phyloP scores from a whole-genome alignment of 2,113 vertebrate species.

The Xiphophorus maculatus region DNA sequence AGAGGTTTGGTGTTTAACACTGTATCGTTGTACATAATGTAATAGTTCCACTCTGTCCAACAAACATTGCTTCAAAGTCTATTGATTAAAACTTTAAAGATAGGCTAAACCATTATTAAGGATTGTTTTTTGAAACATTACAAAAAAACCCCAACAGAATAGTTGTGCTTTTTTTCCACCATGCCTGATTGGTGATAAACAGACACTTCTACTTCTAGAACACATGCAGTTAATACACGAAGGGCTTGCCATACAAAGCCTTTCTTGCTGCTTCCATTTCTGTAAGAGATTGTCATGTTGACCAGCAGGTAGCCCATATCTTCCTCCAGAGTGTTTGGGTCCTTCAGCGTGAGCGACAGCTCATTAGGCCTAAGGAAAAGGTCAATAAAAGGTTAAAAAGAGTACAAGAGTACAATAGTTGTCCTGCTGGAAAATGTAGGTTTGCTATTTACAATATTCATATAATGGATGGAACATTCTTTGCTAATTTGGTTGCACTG shows the following conservation, averaged over 20 bases:
- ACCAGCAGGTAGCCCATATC: conserved; percentile 93
- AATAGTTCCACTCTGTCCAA: background rate
- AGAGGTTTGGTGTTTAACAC: too few relatives aligned
- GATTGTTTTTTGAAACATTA: too few relatives aligned
- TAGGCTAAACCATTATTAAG: too few relatives aligned
- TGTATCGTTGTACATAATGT: too few relatives aligned
- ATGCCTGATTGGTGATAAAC: background rate
- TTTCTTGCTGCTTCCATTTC: conserved; percentile 85
- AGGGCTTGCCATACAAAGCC: conserved; percentile 61
- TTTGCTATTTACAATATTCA: background rate
- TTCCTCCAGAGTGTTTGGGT: conserved; percentile 94
- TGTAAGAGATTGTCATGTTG: conserved; percentile 85
- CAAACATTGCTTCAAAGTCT: background rate
- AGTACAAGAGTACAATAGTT: background rate
- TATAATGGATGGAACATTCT: background rate
- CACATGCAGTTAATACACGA: conserved; percentile 28
- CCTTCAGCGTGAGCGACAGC: conserved; percentile 84
- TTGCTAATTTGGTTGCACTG: background rate
- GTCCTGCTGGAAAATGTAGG: too few relatives aligned
- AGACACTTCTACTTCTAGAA: background rate
- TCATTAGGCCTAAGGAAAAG: conserved; percentile 79
- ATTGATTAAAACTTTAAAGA: too few relatives aligned
- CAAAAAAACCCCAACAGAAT: background rate
- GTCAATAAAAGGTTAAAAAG: background rate
- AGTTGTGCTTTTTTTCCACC: background rate